Evolutionary conservation across 2,888 invertebrate species (phyloP).

Genomic region (Drosophila diplacantha): DNA sequence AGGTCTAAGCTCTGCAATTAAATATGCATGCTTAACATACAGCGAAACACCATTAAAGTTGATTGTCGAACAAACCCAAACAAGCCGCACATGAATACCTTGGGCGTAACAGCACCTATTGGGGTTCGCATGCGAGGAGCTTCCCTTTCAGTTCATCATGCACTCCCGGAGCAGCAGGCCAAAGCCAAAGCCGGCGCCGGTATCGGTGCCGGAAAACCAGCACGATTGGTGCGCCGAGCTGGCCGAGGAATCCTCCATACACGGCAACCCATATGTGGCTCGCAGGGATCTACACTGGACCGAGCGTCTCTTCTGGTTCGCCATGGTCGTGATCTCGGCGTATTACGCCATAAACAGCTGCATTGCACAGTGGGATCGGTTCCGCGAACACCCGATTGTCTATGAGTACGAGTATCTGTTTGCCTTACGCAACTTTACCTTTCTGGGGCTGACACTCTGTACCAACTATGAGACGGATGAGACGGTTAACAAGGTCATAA

Average conservation of each 20-base stretch:
- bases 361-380: conserved; percentile 76
- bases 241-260: conserved; percentile 69
- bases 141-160: conserved; percentile 46
- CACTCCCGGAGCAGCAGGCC: conserved; percentile 1
- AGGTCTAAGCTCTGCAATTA: conserved; percentile 34
- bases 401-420: conserved; percentile 79
- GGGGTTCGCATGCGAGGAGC: conserved; percentile 20
- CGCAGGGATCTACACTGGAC: conserved; percentile 67
- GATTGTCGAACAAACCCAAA: conserved; percentile 6
- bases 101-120: conserved; percentile 26
- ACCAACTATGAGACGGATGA: conserved; percentile 75
- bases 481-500: conserved; percentile 66
- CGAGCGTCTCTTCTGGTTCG: conserved; percentile 72
- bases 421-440: conserved; percentile 78
- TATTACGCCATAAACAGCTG: conserved; percentile 67
- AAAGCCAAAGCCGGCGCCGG: neutral
- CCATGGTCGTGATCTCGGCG: conserved; percentile 56
- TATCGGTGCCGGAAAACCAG: neutral
- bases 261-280: conserved; percentile 73
- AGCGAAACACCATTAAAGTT: conserved; percentile 33
- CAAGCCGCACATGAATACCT: conserved; percentile 13
- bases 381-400: conserved; percentile 79
- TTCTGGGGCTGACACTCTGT: conserved; percentile 79
- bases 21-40: conserved; percentile 55
- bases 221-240: conserved; percentile 48